These are phyloP conservation scores for Eupithecia insigniata DNA, from an alignment of 2,888 invertebrate species.

Conservation along the genomic window DNA sequence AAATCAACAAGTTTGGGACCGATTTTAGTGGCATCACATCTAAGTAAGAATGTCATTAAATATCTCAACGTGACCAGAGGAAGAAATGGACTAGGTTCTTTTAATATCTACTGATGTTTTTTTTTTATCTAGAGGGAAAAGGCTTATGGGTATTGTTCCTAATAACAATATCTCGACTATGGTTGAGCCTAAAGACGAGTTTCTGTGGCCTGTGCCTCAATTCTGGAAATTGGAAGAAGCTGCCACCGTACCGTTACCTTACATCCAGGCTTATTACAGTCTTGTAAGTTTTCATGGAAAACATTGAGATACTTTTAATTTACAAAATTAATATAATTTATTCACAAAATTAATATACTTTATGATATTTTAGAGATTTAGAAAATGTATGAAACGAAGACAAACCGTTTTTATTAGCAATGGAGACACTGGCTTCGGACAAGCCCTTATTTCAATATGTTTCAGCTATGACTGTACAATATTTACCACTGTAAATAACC, in stretches of 20 bases:
- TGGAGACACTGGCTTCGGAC: constrained; percentile 39
- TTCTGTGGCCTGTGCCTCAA: constrained; percentile 86
- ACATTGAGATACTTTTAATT: no score
- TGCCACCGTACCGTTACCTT: constrained; percentile 88
- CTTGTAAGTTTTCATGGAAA: constrained; percentile 43
- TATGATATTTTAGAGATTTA: constrained; percentile 28
- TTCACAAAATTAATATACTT: no score
- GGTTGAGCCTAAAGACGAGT: constrained; percentile 60
- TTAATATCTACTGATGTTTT: no score
- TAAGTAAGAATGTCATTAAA: neutral
- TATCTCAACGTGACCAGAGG: no score
- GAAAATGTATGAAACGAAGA: neutral
- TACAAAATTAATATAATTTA: no score
- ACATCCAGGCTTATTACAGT: constrained; percentile 65
- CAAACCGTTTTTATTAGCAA: constrained; percentile 26
- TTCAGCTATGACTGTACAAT: constrained; percentile 28
- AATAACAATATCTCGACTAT: constrained; percentile 64
- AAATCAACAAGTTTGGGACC: neutral
- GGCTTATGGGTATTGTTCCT: constrained; percentile 84
- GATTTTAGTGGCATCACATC: constrained; percentile 1
- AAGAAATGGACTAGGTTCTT: no score
- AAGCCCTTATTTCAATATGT: constrained; percentile 40
- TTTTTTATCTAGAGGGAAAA: constrained; percentile 60
- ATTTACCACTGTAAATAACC: constrained; percentile 36
- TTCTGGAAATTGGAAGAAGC: constrained; percentile 87